Evolutionary conservation across 2,113 vertebrate genomes (phyloP).

Genomic region (Australoheros scitulus): DNA sequence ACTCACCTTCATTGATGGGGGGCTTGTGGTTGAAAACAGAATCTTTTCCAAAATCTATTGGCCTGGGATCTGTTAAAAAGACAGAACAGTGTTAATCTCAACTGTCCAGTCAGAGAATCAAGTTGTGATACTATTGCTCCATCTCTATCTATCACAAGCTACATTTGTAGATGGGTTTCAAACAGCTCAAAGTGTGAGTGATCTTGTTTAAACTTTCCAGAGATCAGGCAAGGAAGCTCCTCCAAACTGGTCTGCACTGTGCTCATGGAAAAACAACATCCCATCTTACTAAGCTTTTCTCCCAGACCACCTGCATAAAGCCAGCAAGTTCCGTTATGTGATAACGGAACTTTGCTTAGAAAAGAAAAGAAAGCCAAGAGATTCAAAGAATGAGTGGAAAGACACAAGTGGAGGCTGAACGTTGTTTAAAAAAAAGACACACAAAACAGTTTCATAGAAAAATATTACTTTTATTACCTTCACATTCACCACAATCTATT

Average conservation of each 20-base stretch:
- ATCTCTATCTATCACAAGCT: constrained; percentile 5
- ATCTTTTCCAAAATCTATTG: constrained; percentile 78
- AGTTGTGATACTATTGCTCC: constrained; percentile 8
- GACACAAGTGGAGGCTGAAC: background rate
- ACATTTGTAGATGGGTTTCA: constrained; percentile 44
- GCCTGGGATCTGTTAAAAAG: constrained; percentile 73
- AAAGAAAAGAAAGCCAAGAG: constrained; percentile 37
- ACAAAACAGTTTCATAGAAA: constrained; percentile 88
- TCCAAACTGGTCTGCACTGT: constrained; percentile 1
- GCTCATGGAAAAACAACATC: constrained; percentile 20
- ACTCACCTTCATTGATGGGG: constrained; percentile 75
- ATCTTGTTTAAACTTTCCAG: constrained; percentile 23
- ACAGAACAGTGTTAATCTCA: constrained; percentile 53
- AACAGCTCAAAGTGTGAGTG: constrained; percentile 21
- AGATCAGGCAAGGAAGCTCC: constrained; percentile 25
- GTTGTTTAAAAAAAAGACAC: constrained; percentile 7
- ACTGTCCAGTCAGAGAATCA: constrained; percentile 7
- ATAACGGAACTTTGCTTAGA: constrained; percentile 52
- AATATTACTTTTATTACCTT: constrained; percentile 95
- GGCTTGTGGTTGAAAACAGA: constrained; percentile 67
- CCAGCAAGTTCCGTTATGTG: constrained; percentile 42
- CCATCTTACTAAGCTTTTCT: background rate
- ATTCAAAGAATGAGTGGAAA: constrained; percentile 6
- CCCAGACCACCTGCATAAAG: constrained; percentile 25
- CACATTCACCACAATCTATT: constrained; percentile 94